These are phyloP conservation scores for Macrotrachela quadricornifera DNA, from an alignment of 1,140 invertebrate genomes.

Conservation along the genomic window DNA sequence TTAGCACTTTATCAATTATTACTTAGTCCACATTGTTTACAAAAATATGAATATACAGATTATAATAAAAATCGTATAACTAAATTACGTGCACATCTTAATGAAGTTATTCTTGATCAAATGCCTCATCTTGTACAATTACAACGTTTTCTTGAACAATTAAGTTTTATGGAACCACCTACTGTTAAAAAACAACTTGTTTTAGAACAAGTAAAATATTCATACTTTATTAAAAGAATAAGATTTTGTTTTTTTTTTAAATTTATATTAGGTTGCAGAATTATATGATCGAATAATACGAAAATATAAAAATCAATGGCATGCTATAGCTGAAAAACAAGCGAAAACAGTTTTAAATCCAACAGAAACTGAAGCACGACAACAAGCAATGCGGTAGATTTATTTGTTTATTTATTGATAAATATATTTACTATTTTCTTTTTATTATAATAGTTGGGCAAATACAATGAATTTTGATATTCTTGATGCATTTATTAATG, in stretches of 20 bases:
- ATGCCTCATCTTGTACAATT: slow-evolving; percentile 24
- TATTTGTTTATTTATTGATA: neutral
- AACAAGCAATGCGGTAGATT: slow-evolving; percentile 23
- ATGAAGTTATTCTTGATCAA: slow-evolving; percentile 28
- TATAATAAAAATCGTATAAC: slow-evolving; percentile 27
- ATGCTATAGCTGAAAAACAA: slow-evolving; percentile 23
- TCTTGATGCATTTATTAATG: slow-evolving; percentile 23
- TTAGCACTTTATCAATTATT: slow-evolving; percentile 26
- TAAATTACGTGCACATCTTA: slow-evolving; percentile 25
- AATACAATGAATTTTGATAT: slow-evolving; percentile 30
- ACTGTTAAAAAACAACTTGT: slow-evolving; percentile 23
- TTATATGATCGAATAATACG: slow-evolving; percentile 20
- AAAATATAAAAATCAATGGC: slow-evolving; percentile 24
- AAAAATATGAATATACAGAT: slow-evolving; percentile 8
- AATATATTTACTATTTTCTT: too few relatives aligned
- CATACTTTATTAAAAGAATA: too few relatives aligned
- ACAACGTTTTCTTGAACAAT: slow-evolving; percentile 25
- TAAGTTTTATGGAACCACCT: slow-evolving; percentile 28
- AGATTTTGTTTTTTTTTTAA: too few relatives aligned
- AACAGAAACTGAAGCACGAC: slow-evolving; percentile 17
- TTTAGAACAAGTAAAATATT: slow-evolving; percentile 30
- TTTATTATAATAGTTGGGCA: slow-evolving; percentile 16
- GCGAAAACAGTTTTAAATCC: slow-evolving; percentile 22
- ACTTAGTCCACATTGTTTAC: slow-evolving; percentile 14
- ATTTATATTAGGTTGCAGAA: slow-evolving; percentile 17